A percentile compares a stretch with the other conserved stretches of the same genome.
These are phyloP conservation scores for Dorcus hopei DNA, from an alignment of 2,888 invertebrate genomes.

Conservation along the genomic window DNA sequence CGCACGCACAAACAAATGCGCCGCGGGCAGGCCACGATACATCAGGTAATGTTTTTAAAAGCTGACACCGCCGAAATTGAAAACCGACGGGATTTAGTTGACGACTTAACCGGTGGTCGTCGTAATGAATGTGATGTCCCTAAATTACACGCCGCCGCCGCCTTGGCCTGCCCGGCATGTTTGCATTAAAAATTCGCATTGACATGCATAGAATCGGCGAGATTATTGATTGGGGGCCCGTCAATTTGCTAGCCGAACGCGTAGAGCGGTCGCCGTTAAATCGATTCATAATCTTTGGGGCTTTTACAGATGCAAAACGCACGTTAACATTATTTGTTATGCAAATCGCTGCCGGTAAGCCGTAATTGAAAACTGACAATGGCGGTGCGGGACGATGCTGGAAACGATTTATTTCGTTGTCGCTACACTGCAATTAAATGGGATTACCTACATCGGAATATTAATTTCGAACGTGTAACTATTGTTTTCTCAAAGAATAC, in stretches of 20 bases:
- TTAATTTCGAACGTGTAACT: no score
- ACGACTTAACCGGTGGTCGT: conserved; percentile 27
- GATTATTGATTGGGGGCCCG: no score
- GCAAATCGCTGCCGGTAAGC: background rate
- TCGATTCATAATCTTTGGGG: conserved; percentile 1
- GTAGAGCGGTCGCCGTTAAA: background rate
- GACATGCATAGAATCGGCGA: no score
- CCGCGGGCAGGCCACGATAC: conserved; percentile 25
- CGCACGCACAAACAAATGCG: background rate
- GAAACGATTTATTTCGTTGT: background rate
- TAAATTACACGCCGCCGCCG: no score
- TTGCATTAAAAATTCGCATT: no score
- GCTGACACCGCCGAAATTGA: conserved; percentile 35
- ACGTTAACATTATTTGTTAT: conserved; percentile 1
- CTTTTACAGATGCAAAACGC: conserved; percentile 2
- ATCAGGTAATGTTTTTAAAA: conserved; percentile 28
- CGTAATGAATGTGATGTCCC: no score
- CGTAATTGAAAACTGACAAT: background rate
- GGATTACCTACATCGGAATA: no score
- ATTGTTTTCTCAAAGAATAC: no score
- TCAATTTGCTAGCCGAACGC: no score
- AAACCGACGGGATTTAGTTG: conserved; percentile 29
- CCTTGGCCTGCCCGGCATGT: no score
- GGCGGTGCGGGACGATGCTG: background rate
- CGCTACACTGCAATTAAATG: background rate